Base-by-base conservation (phyloP, 1,140 invertebrate genomes). In the Camponotus vicinus region DNA sequence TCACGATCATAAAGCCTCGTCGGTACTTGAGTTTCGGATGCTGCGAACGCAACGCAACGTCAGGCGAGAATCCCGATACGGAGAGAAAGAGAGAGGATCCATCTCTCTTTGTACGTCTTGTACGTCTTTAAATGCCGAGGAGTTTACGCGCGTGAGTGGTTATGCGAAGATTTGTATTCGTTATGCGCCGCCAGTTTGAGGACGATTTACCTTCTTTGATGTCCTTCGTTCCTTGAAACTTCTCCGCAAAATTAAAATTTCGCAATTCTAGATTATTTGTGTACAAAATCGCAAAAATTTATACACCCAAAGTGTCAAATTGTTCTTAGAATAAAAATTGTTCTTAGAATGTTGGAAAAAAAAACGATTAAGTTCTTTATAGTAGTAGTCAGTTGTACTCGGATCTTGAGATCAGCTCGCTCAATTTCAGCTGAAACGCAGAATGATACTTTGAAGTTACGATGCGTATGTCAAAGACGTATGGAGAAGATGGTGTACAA, bases 1-100 rank as follows among this genome's bases (percentile, higher is more conserved):
- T 92, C 89, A 90, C 90, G 90, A 92, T 92, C 93, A 92, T 94
- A 94, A 94, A 93, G 90, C 49, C 92, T 86, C 86, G 80, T 66
- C 61, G 66, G 85, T 37, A 15, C 40, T 45, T 37, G 69, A 87
- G 73, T 86, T 86, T 89, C 71, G 90, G 71, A 80, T 18, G 69
- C 40, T 71, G 64, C 77, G 67, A 73, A 15, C 40, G 86, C 32
- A 55, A 18, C 9, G 21, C 11, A 15, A 78, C 13, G 27, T 18
- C 6, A 32, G 21, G 37, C 52, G 21, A 27, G 27, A 78, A 69
- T 76, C 42, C 49, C 9, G 21, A 61, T 11, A 55, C 9, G 8
- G 34, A 9, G 34, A 27, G 66, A 34, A 11, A 45, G 42, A 45
- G 45, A 45, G 4, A 15, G 18, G 49, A 45, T 45, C 57, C 49